phyloP scores from a whole-genome alignment of 2,797 vertebrate genomes.

The Cyprinella venusta region DNA sequence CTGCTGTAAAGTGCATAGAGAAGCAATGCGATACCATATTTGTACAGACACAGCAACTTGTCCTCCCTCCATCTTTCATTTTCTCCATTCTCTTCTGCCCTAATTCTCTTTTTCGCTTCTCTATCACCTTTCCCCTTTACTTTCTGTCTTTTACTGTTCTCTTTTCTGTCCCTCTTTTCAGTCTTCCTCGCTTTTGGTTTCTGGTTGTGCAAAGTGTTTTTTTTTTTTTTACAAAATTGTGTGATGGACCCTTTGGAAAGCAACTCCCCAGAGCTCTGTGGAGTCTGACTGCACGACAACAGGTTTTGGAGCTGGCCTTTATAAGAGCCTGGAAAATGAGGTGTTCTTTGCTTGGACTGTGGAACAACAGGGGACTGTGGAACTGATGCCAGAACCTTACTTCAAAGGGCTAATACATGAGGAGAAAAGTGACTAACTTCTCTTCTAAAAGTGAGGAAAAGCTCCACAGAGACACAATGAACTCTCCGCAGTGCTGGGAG shows the following conservation, averaged over 20 bases:
- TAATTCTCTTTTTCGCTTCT: neutral
- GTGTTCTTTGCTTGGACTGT: slow-evolving; percentile 29
- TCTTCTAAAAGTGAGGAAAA: neutral
- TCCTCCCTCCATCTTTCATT: neutral
- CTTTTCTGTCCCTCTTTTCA: slow-evolving; percentile 8
- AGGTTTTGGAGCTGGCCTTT: slow-evolving; percentile 6
- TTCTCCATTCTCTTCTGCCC: neutral
- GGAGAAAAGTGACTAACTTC: slow-evolving; percentile 18
- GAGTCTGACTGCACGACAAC: slow-evolving; percentile 35
- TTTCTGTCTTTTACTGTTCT: neutral
- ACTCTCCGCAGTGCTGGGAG: no score
- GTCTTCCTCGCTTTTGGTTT: slow-evolving; percentile 19
- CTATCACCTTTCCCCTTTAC: neutral
- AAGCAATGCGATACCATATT: slow-evolving; percentile 27
- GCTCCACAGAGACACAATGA: neutral
- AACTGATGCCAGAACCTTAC: neutral
- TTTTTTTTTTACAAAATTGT: slow-evolving; percentile 4
- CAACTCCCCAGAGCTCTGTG: slow-evolving; percentile 16
- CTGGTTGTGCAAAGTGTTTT: slow-evolving; percentile 9
- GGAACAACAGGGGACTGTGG: neutral
- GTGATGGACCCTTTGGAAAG: slow-evolving; percentile 41
- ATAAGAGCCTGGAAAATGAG: slow-evolving; percentile 13
- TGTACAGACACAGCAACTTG: slow-evolving; percentile 37
- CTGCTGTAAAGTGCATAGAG: slow-evolving; percentile 16
- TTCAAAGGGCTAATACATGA: slow-evolving; percentile 29